Percentiles rank a stretch among this genome's conserved stretches.
phyloP scores from a whole-genome alignment of 2,888 invertebrate species.

The Oxystoma pomonae region DNA sequence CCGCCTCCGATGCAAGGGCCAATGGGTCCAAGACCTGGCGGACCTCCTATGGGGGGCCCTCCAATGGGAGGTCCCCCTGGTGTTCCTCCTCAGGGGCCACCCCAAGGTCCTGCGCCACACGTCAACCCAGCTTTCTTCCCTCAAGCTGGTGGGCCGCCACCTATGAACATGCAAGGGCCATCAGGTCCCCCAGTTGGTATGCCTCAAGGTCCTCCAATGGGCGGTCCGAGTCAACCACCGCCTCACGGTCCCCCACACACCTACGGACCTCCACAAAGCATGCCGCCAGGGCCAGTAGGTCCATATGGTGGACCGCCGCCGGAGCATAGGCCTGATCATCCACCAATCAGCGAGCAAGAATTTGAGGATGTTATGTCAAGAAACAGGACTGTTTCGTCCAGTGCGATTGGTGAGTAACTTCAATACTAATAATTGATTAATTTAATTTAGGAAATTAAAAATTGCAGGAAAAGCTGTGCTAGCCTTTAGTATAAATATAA shows the following conservation, averaged over 20 bases:
- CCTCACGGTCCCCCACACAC: constrained; percentile 53
- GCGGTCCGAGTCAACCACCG: constrained; percentile 53
- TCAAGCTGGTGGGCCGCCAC: constrained; percentile 61
- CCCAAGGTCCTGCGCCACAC: constrained; percentile 77
- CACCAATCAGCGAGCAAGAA: constrained; percentile 83
- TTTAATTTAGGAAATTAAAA: too few species aligned
- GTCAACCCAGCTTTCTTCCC: constrained; percentile 97
- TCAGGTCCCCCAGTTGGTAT: constrained; percentile 57
- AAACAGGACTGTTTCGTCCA: constrained; percentile 95
- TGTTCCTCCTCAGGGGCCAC: constrained; percentile 52
- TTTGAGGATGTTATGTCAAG: constrained; percentile 98
- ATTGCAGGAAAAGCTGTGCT: too few species aligned
- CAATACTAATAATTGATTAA: too few species aligned
- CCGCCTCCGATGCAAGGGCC: constrained; percentile 67
- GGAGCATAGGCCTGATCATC: constrained; percentile 53
- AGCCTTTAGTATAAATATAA: too few species aligned
- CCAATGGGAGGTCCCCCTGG: constrained; percentile 49
- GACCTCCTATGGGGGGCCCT: constrained; percentile 59
- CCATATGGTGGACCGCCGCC: constrained; percentile 58
- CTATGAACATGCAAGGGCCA: constrained; percentile 49
- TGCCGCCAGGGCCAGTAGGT: constrained; percentile 35
- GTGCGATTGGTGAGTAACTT: too few species aligned
- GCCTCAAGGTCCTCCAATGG: constrained; percentile 61
- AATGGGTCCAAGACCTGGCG: constrained; percentile 56
- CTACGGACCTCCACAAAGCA: constrained; percentile 51